Percentiles rank a stretch among this genome's conserved stretches.
These are phyloP conservation scores for Akabosia matsudoensis DNA, from an alignment of 1,140 invertebrate species.

Conservation along the genomic window DNA sequence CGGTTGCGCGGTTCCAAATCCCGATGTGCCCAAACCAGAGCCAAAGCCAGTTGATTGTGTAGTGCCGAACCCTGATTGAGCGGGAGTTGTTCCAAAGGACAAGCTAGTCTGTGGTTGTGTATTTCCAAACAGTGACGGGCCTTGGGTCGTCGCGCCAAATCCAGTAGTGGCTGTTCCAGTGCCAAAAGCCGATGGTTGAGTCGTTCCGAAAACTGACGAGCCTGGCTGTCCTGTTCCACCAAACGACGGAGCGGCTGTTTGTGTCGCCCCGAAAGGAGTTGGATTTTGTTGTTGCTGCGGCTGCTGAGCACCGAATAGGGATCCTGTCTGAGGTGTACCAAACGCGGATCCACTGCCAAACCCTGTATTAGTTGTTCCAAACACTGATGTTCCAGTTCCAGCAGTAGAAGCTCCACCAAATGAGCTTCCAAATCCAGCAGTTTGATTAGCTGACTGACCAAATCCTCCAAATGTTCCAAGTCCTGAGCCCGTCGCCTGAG, in stretches of 20 bases:
- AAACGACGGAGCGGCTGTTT: too few species aligned
- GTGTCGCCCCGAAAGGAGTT: too few species aligned
- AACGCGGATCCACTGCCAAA: constrained; percentile 41
- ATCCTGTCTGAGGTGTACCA: constrained; percentile 25
- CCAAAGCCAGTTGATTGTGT: too few species aligned
- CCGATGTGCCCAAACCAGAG: too few species aligned
- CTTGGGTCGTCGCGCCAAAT: too few species aligned
- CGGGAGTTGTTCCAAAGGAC: constrained; percentile 39
- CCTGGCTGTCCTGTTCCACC: too few species aligned
- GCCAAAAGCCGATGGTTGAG: too few species aligned
- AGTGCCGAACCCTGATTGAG: constrained; percentile 27
- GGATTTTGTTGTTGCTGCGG: constrained; percentile 52
- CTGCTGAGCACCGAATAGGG: constrained; percentile 52
- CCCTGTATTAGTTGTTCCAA: constrained; percentile 49
- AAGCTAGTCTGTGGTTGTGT: constrained; percentile 36
- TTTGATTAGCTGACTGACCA: constrained; percentile 12
- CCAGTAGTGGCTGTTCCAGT: neutral
- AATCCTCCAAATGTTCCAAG: constrained; percentile 30
- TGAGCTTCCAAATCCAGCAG: constrained; percentile 41
- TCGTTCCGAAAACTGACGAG: too few species aligned
- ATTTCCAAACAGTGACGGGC: neutral
- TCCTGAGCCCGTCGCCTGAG: neutral
- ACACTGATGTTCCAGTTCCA: constrained; percentile 41
- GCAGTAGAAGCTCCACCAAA: constrained; percentile 45
- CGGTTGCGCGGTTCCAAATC: too few species aligned